These are phyloP conservation scores for Helicoverpa armigera DNA, from an alignment of 1,140 invertebrate species.

Conservation along the genomic window DNA sequence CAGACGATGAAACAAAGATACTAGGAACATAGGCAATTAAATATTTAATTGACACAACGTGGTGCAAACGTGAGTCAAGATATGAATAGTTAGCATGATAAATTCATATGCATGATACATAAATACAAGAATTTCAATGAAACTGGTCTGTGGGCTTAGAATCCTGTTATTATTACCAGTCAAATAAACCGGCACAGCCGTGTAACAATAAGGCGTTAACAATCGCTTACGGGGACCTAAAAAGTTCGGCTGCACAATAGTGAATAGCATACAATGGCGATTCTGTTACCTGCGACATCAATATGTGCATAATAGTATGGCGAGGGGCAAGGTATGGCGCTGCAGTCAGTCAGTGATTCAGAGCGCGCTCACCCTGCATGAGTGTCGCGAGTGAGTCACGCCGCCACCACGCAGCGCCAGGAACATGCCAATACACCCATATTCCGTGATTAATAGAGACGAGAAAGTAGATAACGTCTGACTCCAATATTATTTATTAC, in stretches of 20 bases:
- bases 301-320: conserved; percentile 83
- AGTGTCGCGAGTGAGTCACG: conserved; percentile 47
- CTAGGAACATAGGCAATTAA: conserved; percentile 19
- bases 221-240: conserved; percentile 80
- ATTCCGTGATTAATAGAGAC: conserved; percentile 65
- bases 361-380: conserved; percentile 62
- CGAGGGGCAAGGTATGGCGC: conserved; percentile 36
- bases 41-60: conserved; percentile 37
- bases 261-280: conserved; percentile 83
- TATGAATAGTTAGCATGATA: conserved; percentile 8
- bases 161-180: conserved; percentile 76
- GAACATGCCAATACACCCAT: conserved; percentile 70
- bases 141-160: conserved; percentile 47
- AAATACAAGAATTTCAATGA: conserved; percentile 47
- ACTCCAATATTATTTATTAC: conserved; percentile 63
- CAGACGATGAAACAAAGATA: background rate
- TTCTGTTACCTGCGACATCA: conserved; percentile 85
- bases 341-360: conserved; percentile 55
- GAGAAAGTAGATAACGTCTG: conserved; percentile 62
- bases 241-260: conserved; percentile 84
- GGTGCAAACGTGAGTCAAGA: conserved; percentile 25
- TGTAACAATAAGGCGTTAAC: conserved; percentile 81
- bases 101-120: conserved; percentile 13
- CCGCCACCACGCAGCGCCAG: conserved; percentile 25
- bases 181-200: conserved; percentile 73